phyloP scores from a whole-genome alignment of 2,113 vertebrate species.

The Maccullochella peelii region DNA sequence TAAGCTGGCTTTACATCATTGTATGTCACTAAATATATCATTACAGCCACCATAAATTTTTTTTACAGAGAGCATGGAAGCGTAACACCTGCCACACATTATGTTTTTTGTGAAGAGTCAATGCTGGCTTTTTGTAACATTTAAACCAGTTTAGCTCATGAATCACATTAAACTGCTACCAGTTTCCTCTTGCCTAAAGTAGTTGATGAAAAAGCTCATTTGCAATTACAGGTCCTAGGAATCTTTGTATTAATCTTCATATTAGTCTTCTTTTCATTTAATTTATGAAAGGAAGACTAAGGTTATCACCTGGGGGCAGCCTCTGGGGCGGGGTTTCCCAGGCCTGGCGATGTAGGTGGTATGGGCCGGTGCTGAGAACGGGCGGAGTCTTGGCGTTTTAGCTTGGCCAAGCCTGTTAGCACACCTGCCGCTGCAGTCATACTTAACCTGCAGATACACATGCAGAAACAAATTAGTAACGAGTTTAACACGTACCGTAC shows the following conservation, averaged over 20 bases:
- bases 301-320: constrained; percentile 59
- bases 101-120: neutral
- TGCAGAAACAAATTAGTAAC: neutral
- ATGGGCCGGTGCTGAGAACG: constrained; percentile 91
- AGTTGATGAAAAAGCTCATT: neutral
- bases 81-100: neutral
- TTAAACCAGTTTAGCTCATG: neutral
- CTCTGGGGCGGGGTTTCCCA: constrained; percentile 79
- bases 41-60: neutral
- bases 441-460: constrained; percentile 65
- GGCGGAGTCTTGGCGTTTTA: constrained; percentile 97
- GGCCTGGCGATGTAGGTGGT: constrained; percentile 66
- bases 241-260: neutral
- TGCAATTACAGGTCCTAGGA: neutral
- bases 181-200: neutral
- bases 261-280: neutral
- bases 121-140: neutral
- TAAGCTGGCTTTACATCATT: neutral
- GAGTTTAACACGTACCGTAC: neutral
- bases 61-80: neutral
- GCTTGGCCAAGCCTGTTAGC: constrained; percentile 96
- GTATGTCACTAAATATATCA: no score
- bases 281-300: neutral
- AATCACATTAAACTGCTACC: neutral
- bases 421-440: constrained; percentile 99